phyloP scores from a whole-genome alignment of 2,113 vertebrate species.

The Chitala chitala region DNA sequence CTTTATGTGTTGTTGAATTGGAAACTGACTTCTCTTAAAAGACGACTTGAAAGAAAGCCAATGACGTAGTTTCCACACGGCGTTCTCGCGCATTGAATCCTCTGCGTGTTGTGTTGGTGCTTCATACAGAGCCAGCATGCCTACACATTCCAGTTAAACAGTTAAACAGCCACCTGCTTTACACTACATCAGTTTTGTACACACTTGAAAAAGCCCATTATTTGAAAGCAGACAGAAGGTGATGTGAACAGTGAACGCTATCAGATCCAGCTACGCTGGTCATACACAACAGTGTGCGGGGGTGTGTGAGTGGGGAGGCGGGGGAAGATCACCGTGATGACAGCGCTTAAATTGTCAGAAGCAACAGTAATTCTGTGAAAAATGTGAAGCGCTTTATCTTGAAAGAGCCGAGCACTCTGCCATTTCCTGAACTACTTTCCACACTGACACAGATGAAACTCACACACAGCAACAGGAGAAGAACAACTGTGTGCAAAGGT shows the following conservation, averaged over 20 bases:
- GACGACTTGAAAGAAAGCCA: neutral
- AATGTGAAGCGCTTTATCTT: neutral
- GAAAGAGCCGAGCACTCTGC: too few species aligned
- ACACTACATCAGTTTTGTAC: too few species aligned
- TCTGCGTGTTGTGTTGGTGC: neutral
- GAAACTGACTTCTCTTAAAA: slow-evolving; percentile 1
- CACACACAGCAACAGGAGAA: neutral
- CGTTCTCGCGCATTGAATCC: neutral
- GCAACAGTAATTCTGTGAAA: neutral
- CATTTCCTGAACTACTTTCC: neutral
- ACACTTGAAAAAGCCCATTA: too few species aligned
- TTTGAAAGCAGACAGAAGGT: too few species aligned
- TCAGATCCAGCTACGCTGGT: too few species aligned
- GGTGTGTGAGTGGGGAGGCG: too few species aligned
- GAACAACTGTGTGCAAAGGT: neutral
- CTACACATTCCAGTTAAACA: too few species aligned
- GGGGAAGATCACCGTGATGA: too few species aligned
- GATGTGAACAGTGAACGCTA: too few species aligned
- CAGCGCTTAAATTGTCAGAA: neutral
- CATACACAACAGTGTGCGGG: too few species aligned
- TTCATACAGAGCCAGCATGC: neutral
- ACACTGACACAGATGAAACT: neutral
- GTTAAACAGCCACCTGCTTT: too few species aligned
- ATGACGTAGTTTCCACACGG: neutral
- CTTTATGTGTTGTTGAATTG: neutral